Percentiles rank a stretch among this genome's conserved stretches.
Evolutionary conservation across 2,888 invertebrate genomes (phyloP).

Genomic region (Synergus umbraculus): DNA sequence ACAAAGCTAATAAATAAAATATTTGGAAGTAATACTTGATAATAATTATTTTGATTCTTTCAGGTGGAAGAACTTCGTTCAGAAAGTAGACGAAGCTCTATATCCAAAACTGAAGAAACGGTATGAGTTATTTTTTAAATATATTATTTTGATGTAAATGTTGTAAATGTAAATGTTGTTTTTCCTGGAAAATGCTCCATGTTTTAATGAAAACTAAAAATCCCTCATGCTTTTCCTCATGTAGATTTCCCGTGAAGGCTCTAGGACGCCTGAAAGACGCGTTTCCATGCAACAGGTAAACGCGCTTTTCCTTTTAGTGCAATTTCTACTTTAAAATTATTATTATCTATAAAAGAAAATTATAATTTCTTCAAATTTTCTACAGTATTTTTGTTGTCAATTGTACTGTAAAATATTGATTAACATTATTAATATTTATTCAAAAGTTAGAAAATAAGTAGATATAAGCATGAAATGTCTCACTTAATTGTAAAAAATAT

Average conservation of each 20-base stretch:
- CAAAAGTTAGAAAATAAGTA: background rate
- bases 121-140: constrained; percentile 44
- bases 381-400: no score
- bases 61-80: constrained; percentile 72
- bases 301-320: constrained; percentile 33
- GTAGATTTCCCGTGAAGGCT: constrained; percentile 67
- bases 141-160: background rate
- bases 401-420: background rate
- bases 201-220: constrained; percentile 40
- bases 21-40: background rate
- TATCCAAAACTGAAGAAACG: constrained; percentile 66
- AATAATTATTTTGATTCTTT: constrained; percentile 36
- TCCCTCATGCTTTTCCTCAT: constrained; percentile 51
- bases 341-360: background rate
- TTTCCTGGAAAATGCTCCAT: background rate
- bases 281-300: constrained; percentile 71
- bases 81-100: constrained; percentile 74
- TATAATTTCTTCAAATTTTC: no score
- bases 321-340: background rate
- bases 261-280: constrained; percentile 66
- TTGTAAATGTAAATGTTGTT: background rate
- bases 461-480: background rate
- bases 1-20: background rate
- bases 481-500: background rate
- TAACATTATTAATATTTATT: background rate